Evolutionary conservation across 2,888 invertebrate species (phyloP).

Genomic region (Tineola bisselliella): DNA sequence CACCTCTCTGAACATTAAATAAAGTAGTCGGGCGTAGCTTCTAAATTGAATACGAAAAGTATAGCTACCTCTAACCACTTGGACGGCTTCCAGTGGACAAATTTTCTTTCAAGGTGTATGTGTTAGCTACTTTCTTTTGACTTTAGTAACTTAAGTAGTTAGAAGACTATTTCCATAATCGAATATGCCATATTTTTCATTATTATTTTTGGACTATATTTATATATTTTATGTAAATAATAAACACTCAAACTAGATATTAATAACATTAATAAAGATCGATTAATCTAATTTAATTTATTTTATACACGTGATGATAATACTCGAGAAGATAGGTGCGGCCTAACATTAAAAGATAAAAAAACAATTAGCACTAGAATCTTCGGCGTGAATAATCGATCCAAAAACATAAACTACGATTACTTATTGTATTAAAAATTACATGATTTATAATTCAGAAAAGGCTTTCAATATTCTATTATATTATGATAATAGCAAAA

Average conservation of each 20-base stretch:
- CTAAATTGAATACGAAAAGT: constrained; percentile 41
- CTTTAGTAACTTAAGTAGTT: not conserved
- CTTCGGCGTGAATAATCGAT: too few relatives aligned
- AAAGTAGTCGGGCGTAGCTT: constrained; percentile 24
- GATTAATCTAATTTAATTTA: too few relatives aligned
- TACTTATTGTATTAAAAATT: not conserved
- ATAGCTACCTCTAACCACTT: constrained; percentile 27
- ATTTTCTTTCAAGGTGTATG: constrained; percentile 31
- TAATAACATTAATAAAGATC: too few relatives aligned
- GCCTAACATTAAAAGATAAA: too few relatives aligned
- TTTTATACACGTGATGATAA: too few relatives aligned
- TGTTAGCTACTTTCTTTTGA: constrained; percentile 17
- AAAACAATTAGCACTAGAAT: too few relatives aligned
- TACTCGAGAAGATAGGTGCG: too few relatives aligned
- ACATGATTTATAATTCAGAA: too few relatives aligned
- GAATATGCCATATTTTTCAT: constrained; percentile 26
- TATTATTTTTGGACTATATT: constrained; percentile 10
- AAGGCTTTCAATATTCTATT: too few relatives aligned
- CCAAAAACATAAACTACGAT: constrained; percentile 13
- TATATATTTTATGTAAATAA: too few relatives aligned
- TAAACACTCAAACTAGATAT: too few relatives aligned
- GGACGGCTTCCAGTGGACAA: constrained; percentile 36
- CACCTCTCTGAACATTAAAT: not conserved
- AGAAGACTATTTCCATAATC: constrained; percentile 20
- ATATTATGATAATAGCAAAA: too few relatives aligned